Evolutionary conservation across 1,140 invertebrate genomes (phyloP), one percentile per base, ranked within the genome.

Genomic region (Anadara kagoshimensis): DNA sequence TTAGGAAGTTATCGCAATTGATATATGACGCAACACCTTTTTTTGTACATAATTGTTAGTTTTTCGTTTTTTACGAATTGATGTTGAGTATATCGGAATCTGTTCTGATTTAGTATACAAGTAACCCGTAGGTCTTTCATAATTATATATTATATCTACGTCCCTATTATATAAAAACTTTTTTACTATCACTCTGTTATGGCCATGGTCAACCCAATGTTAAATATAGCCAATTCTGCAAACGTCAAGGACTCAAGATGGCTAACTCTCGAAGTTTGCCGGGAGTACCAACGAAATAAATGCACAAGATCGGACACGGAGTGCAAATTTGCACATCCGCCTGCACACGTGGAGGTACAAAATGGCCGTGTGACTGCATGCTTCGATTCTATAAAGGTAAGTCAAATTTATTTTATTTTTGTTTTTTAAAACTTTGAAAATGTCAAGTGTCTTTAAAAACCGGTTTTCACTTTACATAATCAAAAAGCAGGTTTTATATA

Each of bases 361-460:
- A 99, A 99, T 91, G 98, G 98, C 90, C 93, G 98, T 86, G 98
- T 99, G 84, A 99, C 97, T 78, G 98, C 98, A 81, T 99, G 98
- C 93, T 99, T 99, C 93, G 98, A 99, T 92, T 98, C 97, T 90
- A 99, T 99, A 91, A 99, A 99, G 97, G 98, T 99, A 92, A 93
- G 93, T 90, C n/a, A n/a, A n/a, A 45, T 7, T 56, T 64, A 49
- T 49, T 53, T 54, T 59, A 16, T 36, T 18, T 45, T 49, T 53
- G 49, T 45, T 44, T 10, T 47, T 61, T 49, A 24, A 22, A 45
- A 59, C n/a, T 43, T 59, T 69, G 47, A 43, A 56, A 14, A 45
- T 29, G 49, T 49, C 14, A 8, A 49, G 53, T 57, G 67, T n/a
- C n/a, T n/a, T n/a, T n/a, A n/a, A n/a, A n/a, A n/a, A n/a, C n/a